Conservation (phyloP, 2,113 vertebrate species). For the Thinocorus orbignyianus region DNA sequence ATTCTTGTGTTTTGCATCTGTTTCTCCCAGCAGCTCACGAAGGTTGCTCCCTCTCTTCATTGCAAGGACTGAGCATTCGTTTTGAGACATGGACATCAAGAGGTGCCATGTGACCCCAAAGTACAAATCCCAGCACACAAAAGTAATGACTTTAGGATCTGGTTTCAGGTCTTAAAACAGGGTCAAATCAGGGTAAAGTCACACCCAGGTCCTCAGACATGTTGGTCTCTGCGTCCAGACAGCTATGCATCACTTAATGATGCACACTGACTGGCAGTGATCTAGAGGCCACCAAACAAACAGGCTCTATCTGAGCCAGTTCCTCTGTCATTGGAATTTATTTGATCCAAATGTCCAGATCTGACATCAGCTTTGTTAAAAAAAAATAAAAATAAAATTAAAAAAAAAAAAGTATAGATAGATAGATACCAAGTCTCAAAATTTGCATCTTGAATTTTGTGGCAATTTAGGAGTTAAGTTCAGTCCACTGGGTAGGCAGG, state of each 20-base stretch:
- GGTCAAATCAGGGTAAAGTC: neutral
- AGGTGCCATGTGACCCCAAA: neutral
- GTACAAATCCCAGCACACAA: neutral
- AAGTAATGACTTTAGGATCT: neutral
- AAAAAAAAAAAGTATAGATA: too few relatives aligned
- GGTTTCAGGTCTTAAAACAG: neutral
- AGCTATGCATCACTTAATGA: neutral
- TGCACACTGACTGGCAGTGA: neutral
- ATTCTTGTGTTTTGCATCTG: neutral
- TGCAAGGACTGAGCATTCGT: accelerated
- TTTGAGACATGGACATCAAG: neutral
- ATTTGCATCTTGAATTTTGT: neutral
- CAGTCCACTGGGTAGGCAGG: neutral
- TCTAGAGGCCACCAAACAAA: neutral
- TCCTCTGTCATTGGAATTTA: neutral
- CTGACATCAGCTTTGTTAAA: neutral
- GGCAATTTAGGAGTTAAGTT: neutral
- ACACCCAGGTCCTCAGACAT: neutral
- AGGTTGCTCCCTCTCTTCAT: neutral
- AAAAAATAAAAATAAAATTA: neutral
- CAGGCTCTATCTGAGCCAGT: neutral
- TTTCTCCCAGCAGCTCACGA: neutral
- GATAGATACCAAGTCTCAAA: neutral
- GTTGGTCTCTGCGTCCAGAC: neutral
- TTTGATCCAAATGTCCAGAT: neutral